These are phyloP conservation scores for Steinernema hermaphroditum DNA, from an alignment of 2,888 invertebrate genomes.

Conservation along the genomic window DNA sequence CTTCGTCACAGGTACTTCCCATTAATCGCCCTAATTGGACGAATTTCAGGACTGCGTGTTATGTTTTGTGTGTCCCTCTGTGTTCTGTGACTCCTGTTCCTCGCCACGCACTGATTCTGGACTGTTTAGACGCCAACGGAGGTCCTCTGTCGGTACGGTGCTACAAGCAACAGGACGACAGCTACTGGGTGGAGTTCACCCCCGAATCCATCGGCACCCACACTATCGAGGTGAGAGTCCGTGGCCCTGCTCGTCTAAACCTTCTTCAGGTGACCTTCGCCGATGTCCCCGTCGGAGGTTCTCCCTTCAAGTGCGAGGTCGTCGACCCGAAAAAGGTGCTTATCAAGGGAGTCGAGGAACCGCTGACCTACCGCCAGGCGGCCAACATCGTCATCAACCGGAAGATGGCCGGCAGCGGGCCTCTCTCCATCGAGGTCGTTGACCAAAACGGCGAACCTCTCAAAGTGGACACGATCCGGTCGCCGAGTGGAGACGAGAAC, in stretches of 20 bases:
- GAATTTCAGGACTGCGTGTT: not conserved
- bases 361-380: slow-evolving; percentile 50
- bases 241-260: slow-evolving; percentile 72
- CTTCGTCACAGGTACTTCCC: slow-evolving; percentile 59
- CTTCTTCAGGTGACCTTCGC: slow-evolving; percentile 83
- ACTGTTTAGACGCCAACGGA: slow-evolving; percentile 57
- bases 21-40: not conserved
- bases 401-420: slow-evolving; percentile 59
- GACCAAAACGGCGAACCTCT: slow-evolving; percentile 61
- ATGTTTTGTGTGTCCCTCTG: not conserved
- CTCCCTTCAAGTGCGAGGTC: slow-evolving; percentile 91
- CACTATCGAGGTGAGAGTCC: slow-evolving; percentile 75
- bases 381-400: slow-evolving; percentile 49
- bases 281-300: slow-evolving; percentile 79
- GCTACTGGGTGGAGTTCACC: slow-evolving; percentile 84
- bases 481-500: slow-evolving; percentile 54
- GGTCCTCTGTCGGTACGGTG: slow-evolving; percentile 82
- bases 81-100: not conserved
- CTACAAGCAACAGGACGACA: slow-evolving; percentile 92
- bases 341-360: slow-evolving; percentile 51
- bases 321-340: slow-evolving; percentile 74
- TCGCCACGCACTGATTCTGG: not conserved
- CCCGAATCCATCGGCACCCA: slow-evolving; percentile 72
- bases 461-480: slow-evolving; percentile 51
- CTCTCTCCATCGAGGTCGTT: slow-evolving; percentile 58